Conservation (phyloP, 2,797 vertebrate genomes). For the Acanthurus tractus region DNA sequence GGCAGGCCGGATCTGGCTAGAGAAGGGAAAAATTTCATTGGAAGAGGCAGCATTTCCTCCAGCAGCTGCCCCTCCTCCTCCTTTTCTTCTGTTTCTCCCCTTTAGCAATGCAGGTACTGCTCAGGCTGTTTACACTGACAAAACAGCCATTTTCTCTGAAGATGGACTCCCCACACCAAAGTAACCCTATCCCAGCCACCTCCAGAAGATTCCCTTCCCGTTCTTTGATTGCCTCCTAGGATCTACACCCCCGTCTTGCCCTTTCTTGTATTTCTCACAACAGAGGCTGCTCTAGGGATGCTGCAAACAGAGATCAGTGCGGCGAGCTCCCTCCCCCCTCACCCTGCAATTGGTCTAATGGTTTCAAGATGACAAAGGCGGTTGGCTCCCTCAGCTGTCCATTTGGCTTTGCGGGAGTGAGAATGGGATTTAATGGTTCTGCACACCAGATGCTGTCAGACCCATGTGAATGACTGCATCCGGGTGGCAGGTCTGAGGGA, state of each 20-base stretch:
- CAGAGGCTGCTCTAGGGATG: constrained; percentile 82
- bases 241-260: constrained; percentile 63
- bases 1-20: constrained; percentile 56
- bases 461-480: constrained; percentile 81
- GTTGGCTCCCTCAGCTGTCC: constrained; percentile 79
- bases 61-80: constrained; percentile 72
- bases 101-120: constrained; percentile 78
- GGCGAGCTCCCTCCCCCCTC: constrained; percentile 69
- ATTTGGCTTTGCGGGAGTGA: constrained; percentile 83
- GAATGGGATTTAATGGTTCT: constrained; percentile 83
- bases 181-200: constrained; percentile 56
- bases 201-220: constrained; percentile 55
- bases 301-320: constrained; percentile 82
- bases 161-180: constrained; percentile 52
- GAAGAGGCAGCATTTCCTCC: constrained; percentile 75
- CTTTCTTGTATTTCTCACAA: constrained; percentile 81
- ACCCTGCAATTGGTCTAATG: constrained; percentile 76
- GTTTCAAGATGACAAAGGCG: constrained; percentile 46
- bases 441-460: constrained; percentile 83
- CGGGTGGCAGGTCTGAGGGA: constrained; percentile 77
- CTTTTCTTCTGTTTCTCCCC: constrained; percentile 59
- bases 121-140: constrained; percentile 77
- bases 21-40: constrained; percentile 68
- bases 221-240: constrained; percentile 60
- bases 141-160: constrained; percentile 73